Base-by-base conservation (phyloP, 2,888 invertebrate species). In the Chesias legatella region DNA sequence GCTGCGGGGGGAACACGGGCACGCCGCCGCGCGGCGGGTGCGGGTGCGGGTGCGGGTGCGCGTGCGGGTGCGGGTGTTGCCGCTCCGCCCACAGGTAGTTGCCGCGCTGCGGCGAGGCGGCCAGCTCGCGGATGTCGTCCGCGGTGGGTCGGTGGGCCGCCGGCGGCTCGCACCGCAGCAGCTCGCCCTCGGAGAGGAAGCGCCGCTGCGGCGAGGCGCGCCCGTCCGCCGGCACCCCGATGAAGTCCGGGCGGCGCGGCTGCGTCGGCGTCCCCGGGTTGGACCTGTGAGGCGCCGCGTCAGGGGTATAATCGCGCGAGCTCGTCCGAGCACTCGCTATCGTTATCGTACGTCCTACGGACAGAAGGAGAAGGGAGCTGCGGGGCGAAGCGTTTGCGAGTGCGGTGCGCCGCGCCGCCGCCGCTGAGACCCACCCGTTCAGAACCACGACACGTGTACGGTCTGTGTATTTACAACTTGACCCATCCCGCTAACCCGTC, bases 181-280 rank as follows among this genome's bases (percentile, higher is more conserved):
- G 83, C 89, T 96, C 94, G 57, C 96, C 92, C 88, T 96, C 93
- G 56, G 94, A 94, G 70, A 96, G 90, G 79, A 95, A 95, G 49
- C 94, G 90, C 9, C 94, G 89, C 80, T 94, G 94, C 42, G 94
- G 94, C 58, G 92, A 92, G 52, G 90, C 90, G 51, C 92, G 86
- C 51, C 81, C 73, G 73, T 17, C 92, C 23, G 84, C 76, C 33
- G 93, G 92, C 58, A 95, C 94, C 63, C 94, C 92, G 76, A 95
- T 95, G 88, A 95, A 96, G 88, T 95, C 95, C 43, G 95, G 95
- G 59, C 95, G 91, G 69, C 95, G 91, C 62, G 95, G 94, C 90
- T 95, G 95, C 67, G 96, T 96, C 67, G 96, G 96, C 69, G 96
- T 96, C 76, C 95, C 95, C 65, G 96, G 96, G 89, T 96, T 96